Evolutionary conservation across 2,888 invertebrate genomes (phyloP).

Genomic region (Calameuta filiformis): DNA sequence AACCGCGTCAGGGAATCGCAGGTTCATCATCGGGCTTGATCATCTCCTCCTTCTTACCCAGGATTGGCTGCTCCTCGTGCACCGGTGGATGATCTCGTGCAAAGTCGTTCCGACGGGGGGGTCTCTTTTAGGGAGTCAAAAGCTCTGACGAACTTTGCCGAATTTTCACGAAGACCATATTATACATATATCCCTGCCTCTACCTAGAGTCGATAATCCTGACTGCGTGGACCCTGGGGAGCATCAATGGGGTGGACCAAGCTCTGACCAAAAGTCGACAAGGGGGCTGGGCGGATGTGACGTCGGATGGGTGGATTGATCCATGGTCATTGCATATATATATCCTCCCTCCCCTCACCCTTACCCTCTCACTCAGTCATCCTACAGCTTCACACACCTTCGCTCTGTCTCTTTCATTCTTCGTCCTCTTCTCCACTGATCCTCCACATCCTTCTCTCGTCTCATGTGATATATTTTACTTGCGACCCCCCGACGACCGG

Average conservation of each 20-base stretch:
- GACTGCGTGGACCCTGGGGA: conserved; percentile 2
- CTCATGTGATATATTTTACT: conserved; percentile 38
- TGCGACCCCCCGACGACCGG: conserved; percentile 8
- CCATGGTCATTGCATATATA: background rate
- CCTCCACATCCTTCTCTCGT: conserved; percentile 24
- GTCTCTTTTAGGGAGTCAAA: background rate
- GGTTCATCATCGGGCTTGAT: background rate
- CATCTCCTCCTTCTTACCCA: background rate
- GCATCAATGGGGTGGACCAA: conserved; percentile 31
- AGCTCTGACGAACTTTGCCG: background rate
- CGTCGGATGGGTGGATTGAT: background rate
- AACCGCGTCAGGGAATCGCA: background rate
- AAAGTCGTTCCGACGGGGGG: too few species aligned
- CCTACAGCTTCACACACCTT: conserved; percentile 14
- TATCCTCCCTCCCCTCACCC: background rate
- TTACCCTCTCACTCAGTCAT: conserved; percentile 9
- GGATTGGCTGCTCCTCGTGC: too few species aligned
- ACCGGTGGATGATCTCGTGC: too few species aligned
- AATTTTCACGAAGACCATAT: background rate
- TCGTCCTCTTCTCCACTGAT: conserved; percentile 10
- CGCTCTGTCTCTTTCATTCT: conserved; percentile 11
- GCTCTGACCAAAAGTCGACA: conserved; percentile 40
- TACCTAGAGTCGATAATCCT: background rate
- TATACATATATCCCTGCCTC: background rate
- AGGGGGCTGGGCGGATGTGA: conserved; percentile 34